Conservation (phyloP, 2,888 invertebrate genomes). For the Plagodis pulveraria region DNA sequence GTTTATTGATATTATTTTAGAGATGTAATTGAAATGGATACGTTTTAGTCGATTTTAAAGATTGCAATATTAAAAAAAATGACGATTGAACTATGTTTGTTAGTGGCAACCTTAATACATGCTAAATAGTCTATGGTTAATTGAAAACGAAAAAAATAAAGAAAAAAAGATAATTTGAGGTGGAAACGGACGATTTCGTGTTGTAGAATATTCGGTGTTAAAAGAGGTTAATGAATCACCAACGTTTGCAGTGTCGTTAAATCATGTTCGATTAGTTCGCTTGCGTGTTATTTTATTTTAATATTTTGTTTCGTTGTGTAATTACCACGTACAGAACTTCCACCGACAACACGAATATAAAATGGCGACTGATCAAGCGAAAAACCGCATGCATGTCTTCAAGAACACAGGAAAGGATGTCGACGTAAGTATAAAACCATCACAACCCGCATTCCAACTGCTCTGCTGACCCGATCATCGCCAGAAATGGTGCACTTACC, state of each 20-base stretch:
- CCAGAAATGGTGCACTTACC: conserved; percentile 30
- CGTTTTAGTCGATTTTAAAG: conserved; percentile 18
- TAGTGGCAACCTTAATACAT: conserved; percentile 6
- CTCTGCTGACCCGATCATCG: conserved; percentile 3
- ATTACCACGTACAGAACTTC: conserved; percentile 63
- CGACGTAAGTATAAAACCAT: conserved; percentile 90
- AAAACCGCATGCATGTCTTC: conserved; percentile 96
- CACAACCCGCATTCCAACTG: conserved; percentile 1
- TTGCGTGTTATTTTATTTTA: conserved; percentile 68
- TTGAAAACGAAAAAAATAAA: conserved; percentile 42
- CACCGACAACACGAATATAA: conserved; percentile 80
- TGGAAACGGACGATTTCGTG: conserved; percentile 66
- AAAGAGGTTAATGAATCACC: conserved; percentile 74
- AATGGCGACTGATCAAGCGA: conserved; percentile 92
- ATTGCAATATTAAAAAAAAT: neutral
- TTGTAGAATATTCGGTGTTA: conserved; percentile 68
- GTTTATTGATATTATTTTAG: conserved; percentile 4
- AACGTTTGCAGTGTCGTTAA: conserved; percentile 66
- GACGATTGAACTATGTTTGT: neutral
- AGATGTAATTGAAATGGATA: conserved; percentile 35
- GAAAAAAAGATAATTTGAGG: conserved; percentile 59
- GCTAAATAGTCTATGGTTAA: conserved; percentile 47
- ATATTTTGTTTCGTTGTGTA: conserved; percentile 76
- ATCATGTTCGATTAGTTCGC: conserved; percentile 77
- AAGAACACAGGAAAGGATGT: conserved; percentile 99